Evolutionary conservation across 2,797 vertebrate genomes (phyloP).

Genomic region (Poecilia picta): DNA sequence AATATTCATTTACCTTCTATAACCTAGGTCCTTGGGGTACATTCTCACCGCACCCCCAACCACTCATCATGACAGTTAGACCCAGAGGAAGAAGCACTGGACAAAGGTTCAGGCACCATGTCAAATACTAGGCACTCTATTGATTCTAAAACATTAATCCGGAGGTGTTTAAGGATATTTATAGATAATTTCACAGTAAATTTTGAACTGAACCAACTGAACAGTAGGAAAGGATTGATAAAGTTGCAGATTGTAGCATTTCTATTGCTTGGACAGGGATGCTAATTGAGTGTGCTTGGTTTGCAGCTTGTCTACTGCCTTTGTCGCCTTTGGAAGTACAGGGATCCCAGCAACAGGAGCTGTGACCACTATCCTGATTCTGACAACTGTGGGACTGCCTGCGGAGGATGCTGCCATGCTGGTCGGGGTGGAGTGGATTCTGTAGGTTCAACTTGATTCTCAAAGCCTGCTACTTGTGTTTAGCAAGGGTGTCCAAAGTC

Average conservation of each 20-base stretch:
- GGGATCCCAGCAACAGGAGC: neutral
- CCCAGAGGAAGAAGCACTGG: too few species aligned
- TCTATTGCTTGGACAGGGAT: too few species aligned
- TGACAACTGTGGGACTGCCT: fast-evolving
- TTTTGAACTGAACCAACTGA: too few species aligned
- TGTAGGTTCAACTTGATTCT: neutral
- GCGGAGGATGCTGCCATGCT: neutral
- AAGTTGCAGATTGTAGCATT: too few species aligned
- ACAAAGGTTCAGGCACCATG: neutral
- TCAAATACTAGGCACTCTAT: neutral
- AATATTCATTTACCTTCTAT: too few species aligned
- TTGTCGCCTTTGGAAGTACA: neutral
- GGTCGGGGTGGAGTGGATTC: neutral
- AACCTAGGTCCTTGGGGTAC: too few species aligned
- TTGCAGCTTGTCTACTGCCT: neutral
- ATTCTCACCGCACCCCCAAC: too few species aligned
- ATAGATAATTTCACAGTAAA: too few species aligned
- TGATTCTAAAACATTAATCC: neutral
- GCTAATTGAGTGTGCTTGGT: neutral
- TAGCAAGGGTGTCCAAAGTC: too few species aligned
- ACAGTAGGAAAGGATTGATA: too few species aligned
- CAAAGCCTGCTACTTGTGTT: neutral
- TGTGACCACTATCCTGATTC: neutral
- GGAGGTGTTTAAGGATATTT: neutral
- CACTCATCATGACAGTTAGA: too few species aligned